Evolutionary conservation across 2,888 invertebrate genomes (phyloP).

Genomic region (Aphodius granarius): DNA sequence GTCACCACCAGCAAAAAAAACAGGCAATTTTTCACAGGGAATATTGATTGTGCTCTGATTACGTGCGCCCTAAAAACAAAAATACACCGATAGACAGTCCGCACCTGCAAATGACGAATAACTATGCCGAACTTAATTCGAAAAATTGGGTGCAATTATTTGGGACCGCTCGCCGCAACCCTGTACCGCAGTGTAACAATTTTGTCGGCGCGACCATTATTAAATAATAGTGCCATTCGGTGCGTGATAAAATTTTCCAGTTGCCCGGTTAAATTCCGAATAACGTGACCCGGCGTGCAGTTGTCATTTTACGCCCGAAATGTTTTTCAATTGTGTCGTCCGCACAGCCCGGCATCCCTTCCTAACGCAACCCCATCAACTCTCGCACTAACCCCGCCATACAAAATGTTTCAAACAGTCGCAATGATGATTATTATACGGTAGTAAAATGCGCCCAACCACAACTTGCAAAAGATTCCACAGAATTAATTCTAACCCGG

Average conservation of each 20-base stretch:
- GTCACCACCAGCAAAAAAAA: too few relatives aligned
- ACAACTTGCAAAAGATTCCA: background rate
- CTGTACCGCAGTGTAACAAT: background rate
- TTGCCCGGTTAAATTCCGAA: background rate
- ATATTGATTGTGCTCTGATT: background rate
- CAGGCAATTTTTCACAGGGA: too few relatives aligned
- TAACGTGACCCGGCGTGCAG: background rate
- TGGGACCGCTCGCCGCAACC: background rate
- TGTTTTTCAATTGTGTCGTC: background rate
- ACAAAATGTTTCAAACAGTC: background rate
- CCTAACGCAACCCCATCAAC: background rate
- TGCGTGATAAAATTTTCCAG: background rate
- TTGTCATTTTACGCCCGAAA: background rate
- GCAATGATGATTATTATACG: background rate
- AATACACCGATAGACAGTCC: background rate
- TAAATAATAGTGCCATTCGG: background rate
- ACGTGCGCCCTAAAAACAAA: background rate
- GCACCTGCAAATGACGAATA: background rate
- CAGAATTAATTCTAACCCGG: background rate
- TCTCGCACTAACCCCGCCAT: background rate
- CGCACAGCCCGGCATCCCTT: background rate
- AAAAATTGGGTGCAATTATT: background rate
- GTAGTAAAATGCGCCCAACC: background rate
- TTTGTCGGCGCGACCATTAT: background rate
- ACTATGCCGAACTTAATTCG: background rate